Base-by-base conservation (phyloP, 2,797 vertebrate genomes). In the Tenualosa ilisha region DNA sequence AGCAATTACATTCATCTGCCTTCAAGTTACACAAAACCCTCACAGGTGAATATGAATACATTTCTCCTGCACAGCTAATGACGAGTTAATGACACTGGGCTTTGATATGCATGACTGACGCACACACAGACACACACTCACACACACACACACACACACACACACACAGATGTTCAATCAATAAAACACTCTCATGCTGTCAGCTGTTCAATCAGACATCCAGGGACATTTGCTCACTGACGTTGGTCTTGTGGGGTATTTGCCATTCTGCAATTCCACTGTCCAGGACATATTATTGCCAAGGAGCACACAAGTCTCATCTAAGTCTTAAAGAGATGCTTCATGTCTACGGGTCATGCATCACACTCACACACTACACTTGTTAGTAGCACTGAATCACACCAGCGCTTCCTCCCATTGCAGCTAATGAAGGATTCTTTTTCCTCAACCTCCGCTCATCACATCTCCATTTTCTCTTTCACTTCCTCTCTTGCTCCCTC, bases 111-210 rank as follows among this genome's bases (percentile, higher is more conserved):
- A 59, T 59, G 56, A 59, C 56, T 22, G 20, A 22, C 17, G 24
- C 9, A 31, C 24, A 26, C 54, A 56, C 61, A 24, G 0, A 24
- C 61, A 56, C 54, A 56, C 54, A 56, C 15, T 17, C 54, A 56
- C 54, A 56, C 54, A 56, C 54, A 56, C 54, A 56, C 54, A 11
- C 61, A 24, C 24, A 63, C 59, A 63, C 53, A 56, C 61, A 65
- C 31, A 72, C 31, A 72, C 31, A 15, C 12, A 31, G 31, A 72
- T 37, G 13, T 72, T 17, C 13, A 40, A 37, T 72, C 68, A 72
- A 72, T 72, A 72, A 72, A 40, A 37, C 68, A 72, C 31, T 17
- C 24, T 68, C 63, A 68, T 68, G 63, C 68, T 68, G 63, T 31
- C 9, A 68, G 63, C 24, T 72, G 40, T 72, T 72, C 31, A 72